Conservation (phyloP, 2,113 vertebrate species). For the Atrichornis clamosus region DNA sequence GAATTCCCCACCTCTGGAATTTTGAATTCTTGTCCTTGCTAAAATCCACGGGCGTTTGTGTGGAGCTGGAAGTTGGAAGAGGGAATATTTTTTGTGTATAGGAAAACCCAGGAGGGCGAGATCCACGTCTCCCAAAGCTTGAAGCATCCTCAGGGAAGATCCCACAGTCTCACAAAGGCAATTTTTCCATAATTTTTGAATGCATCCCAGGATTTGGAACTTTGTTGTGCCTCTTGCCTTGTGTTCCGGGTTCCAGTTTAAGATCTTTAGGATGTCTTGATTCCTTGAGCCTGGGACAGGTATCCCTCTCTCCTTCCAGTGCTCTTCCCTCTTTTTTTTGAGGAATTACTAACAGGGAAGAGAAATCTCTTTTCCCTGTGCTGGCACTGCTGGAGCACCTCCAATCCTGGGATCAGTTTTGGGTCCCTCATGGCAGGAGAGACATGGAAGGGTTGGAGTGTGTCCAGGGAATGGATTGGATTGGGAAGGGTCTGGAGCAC, state of each 20-base stretch:
- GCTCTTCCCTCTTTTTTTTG: neutral
- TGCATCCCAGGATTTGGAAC: neutral
- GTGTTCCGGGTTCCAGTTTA: fast-evolving
- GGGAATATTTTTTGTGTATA: neutral
- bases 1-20: neutral
- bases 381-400: neutral
- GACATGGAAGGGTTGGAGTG: neutral
- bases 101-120: neutral
- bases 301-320: neutral
- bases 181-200: neutral
- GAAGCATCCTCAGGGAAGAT: neutral
- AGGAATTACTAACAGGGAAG: neutral
- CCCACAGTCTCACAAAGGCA: neutral
- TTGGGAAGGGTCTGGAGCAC: neutral
- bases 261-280: neutral
- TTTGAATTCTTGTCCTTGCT: neutral
- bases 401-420: neutral
- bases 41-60: neutral
- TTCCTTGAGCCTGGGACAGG: neutral
- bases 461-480: neutral
- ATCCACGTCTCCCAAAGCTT: neutral
- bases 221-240: neutral
- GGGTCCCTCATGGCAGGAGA: no score
- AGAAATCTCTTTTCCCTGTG: neutral
- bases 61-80: neutral